Conservation (phyloP, 2,797 vertebrate species). For the Eulemur mongoz region DNA sequence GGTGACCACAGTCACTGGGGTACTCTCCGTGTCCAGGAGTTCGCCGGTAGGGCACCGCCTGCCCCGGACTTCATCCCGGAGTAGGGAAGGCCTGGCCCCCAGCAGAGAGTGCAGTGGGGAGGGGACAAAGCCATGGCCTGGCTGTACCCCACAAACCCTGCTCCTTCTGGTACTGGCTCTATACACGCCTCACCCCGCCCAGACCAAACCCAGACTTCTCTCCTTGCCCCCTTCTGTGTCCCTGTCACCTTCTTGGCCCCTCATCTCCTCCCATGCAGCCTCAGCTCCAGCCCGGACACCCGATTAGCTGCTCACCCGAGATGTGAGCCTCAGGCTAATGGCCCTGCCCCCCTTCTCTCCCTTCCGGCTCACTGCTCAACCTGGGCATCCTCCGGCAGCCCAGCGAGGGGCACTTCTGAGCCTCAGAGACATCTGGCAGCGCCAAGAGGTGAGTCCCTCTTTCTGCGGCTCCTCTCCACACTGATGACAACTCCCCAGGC, state of each 20-base stretch:
- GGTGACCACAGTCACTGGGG: no score
- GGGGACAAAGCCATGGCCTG: neutral
- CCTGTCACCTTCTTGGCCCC: neutral
- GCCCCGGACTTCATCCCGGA: neutral
- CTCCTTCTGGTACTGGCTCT: neutral
- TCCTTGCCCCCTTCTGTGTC: neutral
- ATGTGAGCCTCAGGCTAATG: slow-evolving; percentile 62
- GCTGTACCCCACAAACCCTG: rapidly evolving
- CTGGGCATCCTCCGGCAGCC: neutral
- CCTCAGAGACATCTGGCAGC: slow-evolving; percentile 57
- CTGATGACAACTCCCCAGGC: neutral
- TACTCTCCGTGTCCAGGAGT: no score
- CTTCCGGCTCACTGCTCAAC: slow-evolving; percentile 59
- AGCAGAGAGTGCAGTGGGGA: rapidly evolving
- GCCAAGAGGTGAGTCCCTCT: slow-evolving; percentile 67
- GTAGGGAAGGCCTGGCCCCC: neutral
- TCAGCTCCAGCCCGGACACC: neutral
- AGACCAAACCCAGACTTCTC: neutral
- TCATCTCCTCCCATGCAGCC: neutral
- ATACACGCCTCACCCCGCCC: neutral
- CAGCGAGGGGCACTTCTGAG: neutral
- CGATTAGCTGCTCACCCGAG: slow-evolving; percentile 76
- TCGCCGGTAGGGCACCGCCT: neutral
- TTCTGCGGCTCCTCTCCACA: neutral
- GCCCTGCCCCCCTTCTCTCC: slow-evolving; percentile 44